Base-by-base conservation (phyloP, 1,140 invertebrate species). In the Eulimnadia texana region DNA sequence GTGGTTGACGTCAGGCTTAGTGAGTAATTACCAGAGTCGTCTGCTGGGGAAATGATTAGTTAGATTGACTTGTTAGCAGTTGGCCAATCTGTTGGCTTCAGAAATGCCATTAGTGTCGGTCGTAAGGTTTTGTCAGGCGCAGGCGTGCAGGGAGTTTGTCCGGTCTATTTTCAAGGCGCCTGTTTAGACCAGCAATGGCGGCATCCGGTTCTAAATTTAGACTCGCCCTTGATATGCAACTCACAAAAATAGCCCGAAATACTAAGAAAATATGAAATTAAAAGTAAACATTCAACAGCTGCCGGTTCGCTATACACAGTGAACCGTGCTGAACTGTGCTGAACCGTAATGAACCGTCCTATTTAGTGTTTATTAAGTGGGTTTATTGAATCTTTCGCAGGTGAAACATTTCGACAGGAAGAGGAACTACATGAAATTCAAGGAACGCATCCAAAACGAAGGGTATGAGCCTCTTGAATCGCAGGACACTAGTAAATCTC, bases 321-420 rank as follows among this genome's bases (percentile, higher is more conserved):
- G n/a, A n/a, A n/a, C n/a, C n/a, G n/a, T n/a, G n/a, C n/a, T n/a
- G n/a, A n/a, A n/a, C n/a, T n/a, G n/a, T n/a, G n/a, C n/a, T n/a
- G n/a, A n/a, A n/a, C n/a, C n/a, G n/a, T n/a, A n/a, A n/a, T n/a
- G n/a, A n/a, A n/a, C n/a, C n/a, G n/a, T n/a, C n/a, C n/a, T n/a
- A n/a, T n/a, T n/a, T n/a, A n/a, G n/a, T n/a, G n/a, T n/a, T 52
- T 51, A 28, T 23, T 24, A 27, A 10, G 1, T 50, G 19, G 53
- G 13, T 58, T 23, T 60, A 6, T 58, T 23, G 59, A 63, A 42
- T 63, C 64, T 60, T 62, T 70, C 70, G 13, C 70, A 84, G 83
- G 88, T 94, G 11, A 91, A 88, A 74, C 90, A 96, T 75, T 96
- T 96, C 75, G 89, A 94, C 76, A 80, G 88, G 68, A 92, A 90